phyloP scores from a whole-genome alignment of 1,140 invertebrate species.

The Musca vetustissima region DNA sequence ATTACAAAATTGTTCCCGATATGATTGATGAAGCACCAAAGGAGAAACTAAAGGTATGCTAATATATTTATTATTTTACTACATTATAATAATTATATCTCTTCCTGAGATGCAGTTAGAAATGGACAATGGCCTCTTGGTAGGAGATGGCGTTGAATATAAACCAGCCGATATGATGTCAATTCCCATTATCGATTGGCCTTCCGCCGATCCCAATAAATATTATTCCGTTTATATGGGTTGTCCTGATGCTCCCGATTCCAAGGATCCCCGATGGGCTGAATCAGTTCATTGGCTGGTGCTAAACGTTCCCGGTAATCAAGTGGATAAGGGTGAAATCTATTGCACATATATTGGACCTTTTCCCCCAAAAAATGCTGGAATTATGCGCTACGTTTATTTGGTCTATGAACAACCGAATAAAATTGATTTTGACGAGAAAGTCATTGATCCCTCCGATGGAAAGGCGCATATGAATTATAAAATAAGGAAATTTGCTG shows the following conservation, averaged over 20 bases:
- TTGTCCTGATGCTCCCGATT: slow-evolving; percentile 67
- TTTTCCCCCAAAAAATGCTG: slow-evolving; percentile 77
- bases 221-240: slow-evolving; percentile 79
- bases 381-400: slow-evolving; percentile 86
- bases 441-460: background rate
- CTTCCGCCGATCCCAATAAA: slow-evolving; percentile 57
- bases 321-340: slow-evolving; percentile 71
- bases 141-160: slow-evolving; percentile 69
- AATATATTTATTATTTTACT: background rate
- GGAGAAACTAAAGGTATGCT: slow-evolving; percentile 27
- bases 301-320: slow-evolving; percentile 79
- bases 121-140: slow-evolving; percentile 61
- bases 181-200: slow-evolving; percentile 63
- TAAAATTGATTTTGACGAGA: slow-evolving; percentile 12
- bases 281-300: slow-evolving; percentile 91
- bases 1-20: slow-evolving; percentile 24
- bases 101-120: slow-evolving; percentile 24
- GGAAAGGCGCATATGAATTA: background rate
- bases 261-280: slow-evolving; percentile 62
- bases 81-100: background rate
- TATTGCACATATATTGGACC: slow-evolving; percentile 79
- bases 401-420: slow-evolving; percentile 76
- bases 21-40: slow-evolving; percentile 18
- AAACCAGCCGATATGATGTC: slow-evolving; percentile 72
- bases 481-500: slow-evolving; percentile 67